Evolutionary conservation across 2,888 invertebrate genomes (phyloP).

Genomic region (Cantharis nigra): DNA sequence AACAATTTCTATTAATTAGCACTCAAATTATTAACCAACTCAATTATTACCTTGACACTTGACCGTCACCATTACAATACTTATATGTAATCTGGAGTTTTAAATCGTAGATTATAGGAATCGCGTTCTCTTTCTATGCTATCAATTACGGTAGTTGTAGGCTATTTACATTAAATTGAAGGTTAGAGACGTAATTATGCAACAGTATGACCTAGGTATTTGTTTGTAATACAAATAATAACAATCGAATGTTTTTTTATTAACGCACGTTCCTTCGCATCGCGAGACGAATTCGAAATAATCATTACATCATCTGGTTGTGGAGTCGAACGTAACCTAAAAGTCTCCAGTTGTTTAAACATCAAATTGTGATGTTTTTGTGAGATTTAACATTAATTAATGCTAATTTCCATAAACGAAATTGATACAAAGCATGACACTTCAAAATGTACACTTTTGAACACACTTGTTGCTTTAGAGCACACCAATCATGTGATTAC

Average conservation of each 20-base stretch:
- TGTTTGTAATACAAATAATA: background rate
- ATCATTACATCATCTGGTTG: background rate
- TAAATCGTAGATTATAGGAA: background rate
- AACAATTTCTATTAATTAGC: background rate
- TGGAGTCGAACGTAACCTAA: background rate
- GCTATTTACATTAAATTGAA: background rate
- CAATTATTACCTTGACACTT: slow-evolving; percentile 17
- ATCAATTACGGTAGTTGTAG: background rate
- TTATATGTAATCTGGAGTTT: background rate
- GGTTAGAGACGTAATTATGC: background rate
- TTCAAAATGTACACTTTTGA: background rate
- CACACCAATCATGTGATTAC: background rate
- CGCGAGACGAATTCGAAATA: background rate
- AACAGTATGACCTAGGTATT: background rate
- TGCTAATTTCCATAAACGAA: background rate
- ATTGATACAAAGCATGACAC: background rate
- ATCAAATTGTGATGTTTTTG: background rate
- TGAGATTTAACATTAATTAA: background rate
- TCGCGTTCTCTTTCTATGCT: background rate
- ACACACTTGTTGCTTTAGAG: background rate
- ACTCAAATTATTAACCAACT: slow-evolving; percentile 3
- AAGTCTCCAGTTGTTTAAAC: background rate
- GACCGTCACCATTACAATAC: background rate
- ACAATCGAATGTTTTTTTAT: background rate
- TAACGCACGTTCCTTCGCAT: background rate